Evolutionary conservation across 2,888 invertebrate species (phyloP).

Genomic region (Taphrorychus bicolor): DNA sequence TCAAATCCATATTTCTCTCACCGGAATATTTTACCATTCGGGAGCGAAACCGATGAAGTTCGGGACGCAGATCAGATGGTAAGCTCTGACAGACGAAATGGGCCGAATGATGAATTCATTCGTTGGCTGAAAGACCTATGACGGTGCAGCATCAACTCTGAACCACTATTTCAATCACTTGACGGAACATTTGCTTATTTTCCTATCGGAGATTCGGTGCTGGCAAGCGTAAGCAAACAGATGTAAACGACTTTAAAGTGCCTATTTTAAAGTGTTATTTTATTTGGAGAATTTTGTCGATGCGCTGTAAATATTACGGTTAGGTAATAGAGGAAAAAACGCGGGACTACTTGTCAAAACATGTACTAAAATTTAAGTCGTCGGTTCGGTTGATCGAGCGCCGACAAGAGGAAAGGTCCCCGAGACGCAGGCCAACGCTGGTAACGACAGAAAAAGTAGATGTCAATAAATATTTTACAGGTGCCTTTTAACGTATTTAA

Average conservation of each 20-base stretch:
- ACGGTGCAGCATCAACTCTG: constrained; percentile 20
- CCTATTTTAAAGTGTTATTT: constrained; percentile 24
- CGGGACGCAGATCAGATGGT: constrained; percentile 29
- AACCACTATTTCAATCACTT: constrained; percentile 37
- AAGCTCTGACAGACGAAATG: constrained; percentile 41
- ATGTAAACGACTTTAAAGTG: constrained; percentile 33
- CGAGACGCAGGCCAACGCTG: constrained; percentile 15
- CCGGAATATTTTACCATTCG: constrained; percentile 19
- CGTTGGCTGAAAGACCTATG: constrained; percentile 46
- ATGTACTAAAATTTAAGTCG: background rate
- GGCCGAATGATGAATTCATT: constrained; percentile 54
- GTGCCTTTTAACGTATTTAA: constrained; percentile 32
- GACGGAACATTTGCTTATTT: constrained; percentile 33
- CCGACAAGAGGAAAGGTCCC: background rate
- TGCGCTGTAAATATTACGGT: background rate
- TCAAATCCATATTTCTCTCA: constrained; percentile 26
- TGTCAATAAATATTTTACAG: constrained; percentile 36
- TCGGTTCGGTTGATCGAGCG: background rate
- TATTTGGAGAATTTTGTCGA: constrained; percentile 13
- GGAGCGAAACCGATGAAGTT: constrained; percentile 7
- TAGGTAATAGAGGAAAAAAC: background rate
- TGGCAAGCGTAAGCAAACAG: constrained; percentile 28
- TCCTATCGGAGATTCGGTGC: constrained; percentile 21
- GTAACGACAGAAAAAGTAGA: constrained; percentile 18
- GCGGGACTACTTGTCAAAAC: background rate